Evolutionary conservation across 2,888 invertebrate species (phyloP).

Genomic region (Nemotelus nigrinus): DNA sequence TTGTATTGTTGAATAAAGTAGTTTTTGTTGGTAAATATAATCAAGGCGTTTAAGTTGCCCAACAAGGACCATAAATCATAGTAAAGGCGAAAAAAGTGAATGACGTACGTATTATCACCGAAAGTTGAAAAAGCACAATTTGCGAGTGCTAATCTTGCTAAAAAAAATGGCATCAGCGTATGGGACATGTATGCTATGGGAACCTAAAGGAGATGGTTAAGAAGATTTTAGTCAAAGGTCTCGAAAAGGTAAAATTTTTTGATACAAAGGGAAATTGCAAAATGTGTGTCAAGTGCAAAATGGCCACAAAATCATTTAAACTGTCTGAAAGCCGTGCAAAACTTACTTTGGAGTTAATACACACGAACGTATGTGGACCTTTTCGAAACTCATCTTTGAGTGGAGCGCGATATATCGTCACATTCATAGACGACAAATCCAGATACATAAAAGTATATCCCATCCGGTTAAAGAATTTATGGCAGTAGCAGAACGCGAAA

Average conservation of each 20-base stretch:
- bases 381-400: background rate
- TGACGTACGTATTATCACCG: background rate
- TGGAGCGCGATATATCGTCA: background rate
- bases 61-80: too few species aligned
- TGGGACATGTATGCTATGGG: background rate
- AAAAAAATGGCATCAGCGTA: background rate
- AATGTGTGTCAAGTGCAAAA: background rate
- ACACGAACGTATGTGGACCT: background rate
- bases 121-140: background rate
- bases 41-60: too few species aligned
- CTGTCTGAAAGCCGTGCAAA: background rate
- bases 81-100: background rate
- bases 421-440: constrained; percentile 42
- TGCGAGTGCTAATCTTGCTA: background rate
- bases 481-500: constrained; percentile 49
- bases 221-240: background rate
- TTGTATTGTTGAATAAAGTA: too few species aligned
- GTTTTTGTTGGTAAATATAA: too few species aligned
- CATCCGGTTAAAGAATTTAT: constrained; percentile 52
- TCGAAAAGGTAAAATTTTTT: background rate
- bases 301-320: background rate
- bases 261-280: background rate
- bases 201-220: background rate
- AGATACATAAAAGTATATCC: constrained; percentile 47
- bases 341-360: background rate